A percentile compares a stretch with the other conserved stretches of the same genome.
These are phyloP conservation scores for Pterostichus madidus DNA, from an alignment of 2,888 invertebrate genomes.

Conservation along the genomic window DNA sequence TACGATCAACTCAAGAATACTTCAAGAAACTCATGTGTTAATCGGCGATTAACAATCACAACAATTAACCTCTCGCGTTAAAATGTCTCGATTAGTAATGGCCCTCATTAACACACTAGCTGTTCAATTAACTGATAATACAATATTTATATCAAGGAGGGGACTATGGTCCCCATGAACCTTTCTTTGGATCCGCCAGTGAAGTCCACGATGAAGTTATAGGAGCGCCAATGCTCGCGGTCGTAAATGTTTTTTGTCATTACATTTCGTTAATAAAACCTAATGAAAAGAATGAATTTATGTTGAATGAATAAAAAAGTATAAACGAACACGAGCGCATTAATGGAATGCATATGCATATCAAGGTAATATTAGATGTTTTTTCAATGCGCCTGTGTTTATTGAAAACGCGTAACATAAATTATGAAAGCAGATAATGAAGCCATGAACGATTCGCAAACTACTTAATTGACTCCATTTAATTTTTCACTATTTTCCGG, in stretches of 20 bases:
- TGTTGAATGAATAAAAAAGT: conserved; percentile 3
- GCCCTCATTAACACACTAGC: no score
- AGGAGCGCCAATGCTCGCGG: neutral
- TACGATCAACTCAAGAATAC: no score
- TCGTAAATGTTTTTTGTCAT: neutral
- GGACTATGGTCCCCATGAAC: no score
- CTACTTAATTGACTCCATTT: conserved; percentile 29
- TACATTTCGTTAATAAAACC: conserved; percentile 8
- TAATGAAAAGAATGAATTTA: conserved; percentile 19
- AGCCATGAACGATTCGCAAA: conserved; percentile 14
- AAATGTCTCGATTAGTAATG: no score
- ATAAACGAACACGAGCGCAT: conserved; percentile 20
- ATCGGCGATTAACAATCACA: no score
- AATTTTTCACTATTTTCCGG: conserved; percentile 23
- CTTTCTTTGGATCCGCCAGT: no score
- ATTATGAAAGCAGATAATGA: conserved; percentile 19
- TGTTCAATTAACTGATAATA: no score
- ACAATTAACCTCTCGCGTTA: no score
- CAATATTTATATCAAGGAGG: no score
- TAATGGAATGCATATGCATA: conserved; percentile 11
- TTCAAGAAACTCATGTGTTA: no score
- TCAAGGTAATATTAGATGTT: conserved; percentile 25
- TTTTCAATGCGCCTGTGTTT: neutral
- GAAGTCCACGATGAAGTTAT: no score
- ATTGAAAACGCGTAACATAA: conserved; percentile 28